These are phyloP conservation scores for Papilio elwesi DNA, from an alignment of 2,888 invertebrate species.

Conservation along the genomic window DNA sequence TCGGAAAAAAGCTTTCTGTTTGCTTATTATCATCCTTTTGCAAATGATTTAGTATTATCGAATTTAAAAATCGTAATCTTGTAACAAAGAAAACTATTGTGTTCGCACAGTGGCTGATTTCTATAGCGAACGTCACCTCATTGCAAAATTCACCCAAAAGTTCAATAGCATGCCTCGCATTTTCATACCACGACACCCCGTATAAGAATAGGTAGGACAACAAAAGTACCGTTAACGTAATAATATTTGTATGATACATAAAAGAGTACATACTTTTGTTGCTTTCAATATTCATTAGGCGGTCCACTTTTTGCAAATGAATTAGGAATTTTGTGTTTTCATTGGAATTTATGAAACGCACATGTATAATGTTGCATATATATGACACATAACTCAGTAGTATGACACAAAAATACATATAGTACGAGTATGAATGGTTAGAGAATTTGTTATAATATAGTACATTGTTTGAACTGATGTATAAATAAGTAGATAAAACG, in stretches of 20 bases:
- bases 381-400: conserved; percentile 48
- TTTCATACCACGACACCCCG: conserved; percentile 29
- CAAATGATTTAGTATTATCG: conserved; percentile 59
- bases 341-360: conserved; percentile 59
- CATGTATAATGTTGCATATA: conserved; percentile 53
- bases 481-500: conserved; percentile 34
- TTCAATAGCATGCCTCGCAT: conserved; percentile 23
- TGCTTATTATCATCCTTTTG: conserved; percentile 38
- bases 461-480: conserved; percentile 36
- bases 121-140: conserved; percentile 54
- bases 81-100: conserved; percentile 56
- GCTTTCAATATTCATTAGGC: conserved; percentile 58
- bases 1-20: conserved; percentile 42
- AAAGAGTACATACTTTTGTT: conserved; percentile 51
- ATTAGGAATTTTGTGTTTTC: conserved; percentile 59
- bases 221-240: conserved; percentile 41
- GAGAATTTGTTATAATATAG: conserved; percentile 30
- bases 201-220: conserved; percentile 40
- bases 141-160: conserved; percentile 44
- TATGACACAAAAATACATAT: conserved; percentile 26
- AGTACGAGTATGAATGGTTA: conserved; percentile 37
- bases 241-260: conserved; percentile 45
- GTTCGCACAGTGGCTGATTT: conserved; percentile 57
- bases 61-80: conserved; percentile 60
- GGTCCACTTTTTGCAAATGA: conserved; percentile 63